These are phyloP conservation scores for Lasius fuliginosus DNA, from an alignment of 2,888 invertebrate species.

Conservation along the genomic window DNA sequence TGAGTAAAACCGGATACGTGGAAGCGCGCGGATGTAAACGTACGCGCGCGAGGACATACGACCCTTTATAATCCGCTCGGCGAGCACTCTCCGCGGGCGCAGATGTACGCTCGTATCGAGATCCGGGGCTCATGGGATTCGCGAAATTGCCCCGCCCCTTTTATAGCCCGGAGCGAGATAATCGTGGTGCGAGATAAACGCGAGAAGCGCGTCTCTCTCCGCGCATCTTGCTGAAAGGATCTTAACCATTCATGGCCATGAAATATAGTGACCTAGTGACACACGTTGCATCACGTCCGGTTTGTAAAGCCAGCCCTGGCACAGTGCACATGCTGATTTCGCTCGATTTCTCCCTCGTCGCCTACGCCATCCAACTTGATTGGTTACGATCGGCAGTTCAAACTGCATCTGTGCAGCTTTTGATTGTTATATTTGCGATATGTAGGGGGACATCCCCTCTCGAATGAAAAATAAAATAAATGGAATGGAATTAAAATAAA, in stretches of 20 bases:
- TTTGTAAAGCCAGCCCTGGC: slow-evolving; percentile 24
- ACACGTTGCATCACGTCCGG: slow-evolving; percentile 61
- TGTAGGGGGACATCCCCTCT: slow-evolving; percentile 8
- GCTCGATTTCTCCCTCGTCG: slow-evolving; percentile 2
- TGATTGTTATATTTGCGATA: slow-evolving; percentile 26
- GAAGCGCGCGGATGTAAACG: slow-evolving; percentile 21
- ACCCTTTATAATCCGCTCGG: slow-evolving; percentile 61
- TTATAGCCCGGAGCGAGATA: slow-evolving; percentile 50
- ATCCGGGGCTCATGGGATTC: slow-evolving; percentile 62
- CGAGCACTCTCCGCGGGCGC: slow-evolving; percentile 61
- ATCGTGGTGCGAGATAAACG: slow-evolving; percentile 61
- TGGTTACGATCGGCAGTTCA: slow-evolving; percentile 5
- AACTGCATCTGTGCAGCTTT: slow-evolving; percentile 37
- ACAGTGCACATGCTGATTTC: slow-evolving; percentile 49
- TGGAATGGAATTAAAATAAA: no score
- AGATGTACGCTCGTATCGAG: slow-evolving; percentile 66
- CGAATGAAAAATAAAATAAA: slow-evolving; percentile 3
- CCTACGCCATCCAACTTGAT: slow-evolving; percentile 31
- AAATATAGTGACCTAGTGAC: slow-evolving; percentile 69
- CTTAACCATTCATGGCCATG: slow-evolving; percentile 73
- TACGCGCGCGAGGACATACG: slow-evolving; percentile 27
- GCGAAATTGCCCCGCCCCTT: slow-evolving; percentile 69
- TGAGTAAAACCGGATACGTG: slow-evolving; percentile 49
- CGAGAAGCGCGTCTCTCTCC: slow-evolving; percentile 61
- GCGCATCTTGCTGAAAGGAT: slow-evolving; percentile 59